Evolutionary conservation across 2,113 vertebrate genomes (phyloP).

Genomic region (Oncorhynchus clarkii): DNA sequence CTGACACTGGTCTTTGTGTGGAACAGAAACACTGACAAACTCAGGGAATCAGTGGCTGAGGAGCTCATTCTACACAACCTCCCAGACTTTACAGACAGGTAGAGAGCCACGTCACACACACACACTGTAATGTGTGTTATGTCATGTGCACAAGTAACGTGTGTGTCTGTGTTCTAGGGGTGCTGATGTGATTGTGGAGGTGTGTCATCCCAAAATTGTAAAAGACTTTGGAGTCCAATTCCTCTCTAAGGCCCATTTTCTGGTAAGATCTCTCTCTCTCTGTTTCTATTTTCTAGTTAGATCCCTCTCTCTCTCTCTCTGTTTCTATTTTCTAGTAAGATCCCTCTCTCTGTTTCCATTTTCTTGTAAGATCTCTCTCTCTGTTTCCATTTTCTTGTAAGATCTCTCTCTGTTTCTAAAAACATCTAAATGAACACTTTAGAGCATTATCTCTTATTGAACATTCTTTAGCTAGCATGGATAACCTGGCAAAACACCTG

Average conservation of each 20-base stretch:
- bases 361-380: too few species aligned
- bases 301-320: too few species aligned
- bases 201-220: slow-evolving; percentile 85
- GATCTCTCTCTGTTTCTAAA: too few species aligned
- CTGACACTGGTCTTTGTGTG: slow-evolving; percentile 86
- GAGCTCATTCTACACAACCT: slow-evolving; percentile 74
- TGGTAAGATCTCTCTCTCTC: slow-evolving; percentile 71
- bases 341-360: too few species aligned
- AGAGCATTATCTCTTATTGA: too few species aligned
- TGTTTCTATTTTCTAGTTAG: neutral
- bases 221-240: slow-evolving; percentile 79
- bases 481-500: too few species aligned
- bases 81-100: slow-evolving; percentile 70
- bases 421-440: too few species aligned
- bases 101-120: too few species aligned
- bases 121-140: too few species aligned
- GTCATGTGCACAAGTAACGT: too few species aligned
- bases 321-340: too few species aligned
- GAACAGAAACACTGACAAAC: slow-evolving; percentile 81
- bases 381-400: too few species aligned
- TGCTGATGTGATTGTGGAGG: slow-evolving; percentile 85
- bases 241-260: slow-evolving; percentile 76
- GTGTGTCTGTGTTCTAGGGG: slow-evolving; percentile 57
- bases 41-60: slow-evolving; percentile 66
- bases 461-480: neutral